These are phyloP conservation scores for Tenebrio molitor DNA, from an alignment of 1,140 invertebrate genomes.

Conservation along the genomic window DNA sequence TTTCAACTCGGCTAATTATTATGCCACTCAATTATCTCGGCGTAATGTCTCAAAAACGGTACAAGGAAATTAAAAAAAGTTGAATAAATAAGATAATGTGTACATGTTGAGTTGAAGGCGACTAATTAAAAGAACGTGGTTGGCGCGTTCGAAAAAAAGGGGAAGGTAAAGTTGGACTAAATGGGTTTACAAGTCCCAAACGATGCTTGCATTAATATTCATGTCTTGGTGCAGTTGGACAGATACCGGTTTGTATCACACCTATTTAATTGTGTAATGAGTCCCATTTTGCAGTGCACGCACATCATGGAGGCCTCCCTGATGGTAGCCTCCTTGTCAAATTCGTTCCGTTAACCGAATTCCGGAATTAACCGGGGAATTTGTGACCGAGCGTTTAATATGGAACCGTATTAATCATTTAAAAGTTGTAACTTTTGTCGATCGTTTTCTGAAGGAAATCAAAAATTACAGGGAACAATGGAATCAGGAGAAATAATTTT, in stretches of 20 bases:
- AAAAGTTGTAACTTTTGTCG: background rate
- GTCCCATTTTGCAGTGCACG: constrained; percentile 24
- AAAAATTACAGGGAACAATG: background rate
- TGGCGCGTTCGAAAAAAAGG: constrained; percentile 6
- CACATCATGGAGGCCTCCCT: constrained; percentile 25
- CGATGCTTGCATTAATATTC: constrained; percentile 46
- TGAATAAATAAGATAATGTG: too few species aligned
- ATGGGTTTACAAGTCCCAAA: constrained; percentile 40
- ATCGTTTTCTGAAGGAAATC: background rate
- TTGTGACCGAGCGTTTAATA: constrained; percentile 29
- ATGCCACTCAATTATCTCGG: too few species aligned
- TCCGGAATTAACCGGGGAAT: too few species aligned
- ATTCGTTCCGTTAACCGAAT: too few species aligned
- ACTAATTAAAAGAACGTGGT: constrained; percentile 43
- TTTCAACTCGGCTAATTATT: background rate
- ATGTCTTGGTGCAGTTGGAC: constrained; percentile 47
- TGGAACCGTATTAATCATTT: constrained; percentile 36
- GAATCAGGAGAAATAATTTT: constrained; percentile 20
- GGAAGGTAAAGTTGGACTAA: constrained; percentile 12
- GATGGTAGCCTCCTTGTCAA: constrained; percentile 11
- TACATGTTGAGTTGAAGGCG: too few species aligned
- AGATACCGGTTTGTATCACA: constrained; percentile 45
- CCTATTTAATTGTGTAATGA: constrained; percentile 48
- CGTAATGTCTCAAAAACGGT: too few species aligned
- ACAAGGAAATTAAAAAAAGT: too few species aligned